These are phyloP conservation scores for Calonectris borealis DNA, from an alignment of 2,113 vertebrate genomes.

Conservation along the genomic window DNA sequence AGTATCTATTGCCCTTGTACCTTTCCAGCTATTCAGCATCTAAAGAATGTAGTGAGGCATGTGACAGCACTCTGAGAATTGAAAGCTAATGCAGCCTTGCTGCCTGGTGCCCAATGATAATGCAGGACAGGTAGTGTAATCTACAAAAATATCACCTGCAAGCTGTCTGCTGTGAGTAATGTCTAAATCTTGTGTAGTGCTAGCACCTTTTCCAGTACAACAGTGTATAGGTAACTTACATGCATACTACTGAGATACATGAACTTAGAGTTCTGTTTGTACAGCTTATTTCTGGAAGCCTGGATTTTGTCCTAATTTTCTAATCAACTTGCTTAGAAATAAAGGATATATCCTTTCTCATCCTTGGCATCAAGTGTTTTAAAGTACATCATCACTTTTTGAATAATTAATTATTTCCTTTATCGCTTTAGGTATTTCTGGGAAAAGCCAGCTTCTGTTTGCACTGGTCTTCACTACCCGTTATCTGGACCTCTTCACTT, in stretches of 20 bases:
- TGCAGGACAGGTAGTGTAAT: not conserved
- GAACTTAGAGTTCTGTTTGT: not conserved
- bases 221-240: not conserved
- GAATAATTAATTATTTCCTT: conserved; percentile 59
- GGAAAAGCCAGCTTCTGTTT: conserved; percentile 98
- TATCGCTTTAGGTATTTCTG: conserved; percentile 89
- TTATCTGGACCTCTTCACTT: conserved; percentile 97
- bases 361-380: not conserved
- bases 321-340: not conserved
- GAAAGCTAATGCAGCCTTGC: not conserved
- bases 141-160: not conserved
- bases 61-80: not conserved
- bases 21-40: not conserved
- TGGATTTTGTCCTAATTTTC: not conserved
- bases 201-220: not conserved
- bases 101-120: not conserved
- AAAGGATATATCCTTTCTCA: not conserved
- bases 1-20: not conserved
- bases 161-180: not conserved
- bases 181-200: not conserved
- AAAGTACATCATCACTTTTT: not conserved
- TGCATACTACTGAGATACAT: not conserved
- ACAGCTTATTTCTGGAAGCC: not conserved
- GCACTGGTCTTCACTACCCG: conserved; percentile 97
- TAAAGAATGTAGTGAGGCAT: not conserved